phyloP scores from a whole-genome alignment of 2,888 invertebrate species.

The Craniophora ligustri region DNA sequence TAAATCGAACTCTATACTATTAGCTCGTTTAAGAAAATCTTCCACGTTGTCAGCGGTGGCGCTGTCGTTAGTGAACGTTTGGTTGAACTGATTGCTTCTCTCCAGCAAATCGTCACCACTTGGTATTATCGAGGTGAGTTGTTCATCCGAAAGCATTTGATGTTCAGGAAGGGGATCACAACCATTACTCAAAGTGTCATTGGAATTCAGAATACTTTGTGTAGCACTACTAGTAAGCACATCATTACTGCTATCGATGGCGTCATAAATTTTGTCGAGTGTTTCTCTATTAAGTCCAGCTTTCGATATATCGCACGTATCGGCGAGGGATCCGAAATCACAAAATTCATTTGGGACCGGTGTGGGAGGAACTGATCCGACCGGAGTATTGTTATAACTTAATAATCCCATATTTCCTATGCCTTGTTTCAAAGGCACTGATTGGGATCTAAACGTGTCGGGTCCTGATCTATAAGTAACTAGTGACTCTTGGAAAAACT shows the following conservation, averaged over 20 bases:
- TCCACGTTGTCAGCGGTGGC: slow-evolving; percentile 75
- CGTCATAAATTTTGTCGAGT: slow-evolving; percentile 90
- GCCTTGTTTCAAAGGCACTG: slow-evolving; percentile 92
- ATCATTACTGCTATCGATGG: slow-evolving; percentile 87
- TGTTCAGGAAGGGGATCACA: slow-evolving; percentile 79
- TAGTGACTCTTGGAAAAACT: slow-evolving; percentile 88
- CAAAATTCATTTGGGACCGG: slow-evolving; percentile 92
- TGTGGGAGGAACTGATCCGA: slow-evolving; percentile 91
- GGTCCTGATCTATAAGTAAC: slow-evolving; percentile 77
- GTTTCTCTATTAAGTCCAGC: slow-evolving; percentile 89
- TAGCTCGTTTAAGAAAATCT: slow-evolving; percentile 81
- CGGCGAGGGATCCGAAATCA: slow-evolving; percentile 90
- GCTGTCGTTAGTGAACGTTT: slow-evolving; percentile 69
- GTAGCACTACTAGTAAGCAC: slow-evolving; percentile 74
- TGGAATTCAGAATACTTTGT: slow-evolving; percentile 71
- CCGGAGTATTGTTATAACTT: slow-evolving; percentile 87
- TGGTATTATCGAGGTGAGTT: slow-evolving; percentile 80
- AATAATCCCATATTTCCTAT: slow-evolving; percentile 76
- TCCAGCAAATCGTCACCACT: slow-evolving; percentile 72
- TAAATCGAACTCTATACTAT: slow-evolving; percentile 83
- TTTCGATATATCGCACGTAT: slow-evolving; percentile 86
- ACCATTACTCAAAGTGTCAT: slow-evolving; percentile 74
- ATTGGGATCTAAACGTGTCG: slow-evolving; percentile 91
- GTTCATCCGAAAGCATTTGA: slow-evolving; percentile 77
- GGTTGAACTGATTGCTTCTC: slow-evolving; percentile 73